These are phyloP conservation scores for Branchipolynoe longqiensis DNA, from an alignment of 2,888 invertebrate genomes.

Conservation along the genomic window DNA sequence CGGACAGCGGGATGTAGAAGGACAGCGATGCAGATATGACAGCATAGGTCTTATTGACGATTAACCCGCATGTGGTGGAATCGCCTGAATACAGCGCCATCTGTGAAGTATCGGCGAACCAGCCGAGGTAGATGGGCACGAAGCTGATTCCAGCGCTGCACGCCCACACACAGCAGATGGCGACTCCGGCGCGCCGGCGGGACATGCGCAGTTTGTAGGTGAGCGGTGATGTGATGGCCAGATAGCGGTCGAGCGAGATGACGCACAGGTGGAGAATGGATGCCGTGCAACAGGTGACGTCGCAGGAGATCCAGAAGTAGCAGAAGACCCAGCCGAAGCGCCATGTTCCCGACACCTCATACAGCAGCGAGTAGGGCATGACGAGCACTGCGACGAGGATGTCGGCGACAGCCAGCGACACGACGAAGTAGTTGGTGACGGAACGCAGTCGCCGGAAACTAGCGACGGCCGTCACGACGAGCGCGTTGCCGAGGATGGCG, in stretches of 20 bases:
- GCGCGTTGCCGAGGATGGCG: conserved; percentile 75
- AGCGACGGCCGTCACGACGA: conserved; percentile 77
- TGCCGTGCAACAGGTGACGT: conserved; percentile 80
- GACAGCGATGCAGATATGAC: conserved; percentile 77
- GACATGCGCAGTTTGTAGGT: conserved; percentile 75
- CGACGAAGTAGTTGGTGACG: conserved; percentile 77
- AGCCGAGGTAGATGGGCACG: conserved; percentile 78
- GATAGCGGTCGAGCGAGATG: conserved; percentile 77
- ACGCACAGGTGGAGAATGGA: conserved; percentile 79
- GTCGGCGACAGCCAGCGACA: conserved; percentile 78
- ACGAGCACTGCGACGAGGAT: conserved; percentile 78
- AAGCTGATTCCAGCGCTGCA: conserved; percentile 78
- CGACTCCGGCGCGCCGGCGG: conserved; percentile 69
- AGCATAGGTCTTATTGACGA: conserved; percentile 77
- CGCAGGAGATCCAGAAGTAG: conserved; percentile 80
- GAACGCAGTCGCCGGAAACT: conserved; percentile 75
- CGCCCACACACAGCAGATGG: conserved; percentile 75
- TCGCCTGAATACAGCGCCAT: conserved; percentile 73
- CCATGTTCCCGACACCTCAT: conserved; percentile 75
- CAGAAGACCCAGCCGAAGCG: conserved; percentile 76
- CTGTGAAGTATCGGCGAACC: conserved; percentile 82
- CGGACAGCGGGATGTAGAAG: conserved; percentile 77
- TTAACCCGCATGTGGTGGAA: conserved; percentile 66
- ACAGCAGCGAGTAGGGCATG: conserved; percentile 78
- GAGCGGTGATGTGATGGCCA: conserved; percentile 78